Percentiles rank a stretch among this genome's conserved stretches.
phyloP scores from a whole-genome alignment of 2,113 vertebrate genomes.

The Apteryx owenii region DNA sequence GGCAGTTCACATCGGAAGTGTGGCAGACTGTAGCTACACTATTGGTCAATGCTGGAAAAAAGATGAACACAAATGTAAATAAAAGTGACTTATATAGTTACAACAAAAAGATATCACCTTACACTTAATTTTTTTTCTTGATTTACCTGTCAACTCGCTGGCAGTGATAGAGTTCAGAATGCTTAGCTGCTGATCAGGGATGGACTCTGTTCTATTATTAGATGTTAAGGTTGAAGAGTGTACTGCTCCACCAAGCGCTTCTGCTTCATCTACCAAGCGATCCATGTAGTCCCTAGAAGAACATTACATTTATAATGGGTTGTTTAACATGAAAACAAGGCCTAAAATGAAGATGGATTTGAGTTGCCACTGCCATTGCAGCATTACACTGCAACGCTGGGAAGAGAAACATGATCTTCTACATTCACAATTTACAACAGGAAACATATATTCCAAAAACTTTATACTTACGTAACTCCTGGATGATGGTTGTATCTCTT shows the following conservation, averaged over 20 bases:
- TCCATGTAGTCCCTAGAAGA: conserved; percentile 94
- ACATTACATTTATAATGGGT: not conserved
- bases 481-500: conserved; percentile 97
- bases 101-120: not conserved
- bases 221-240: conserved; percentile 88
- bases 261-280: conserved; percentile 94
- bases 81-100: not conserved
- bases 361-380: not conserved
- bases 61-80: not conserved
- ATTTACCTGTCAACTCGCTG: conserved; percentile 93
- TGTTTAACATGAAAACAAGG: not conserved
- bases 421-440: not conserved
- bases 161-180: conserved; percentile 95
- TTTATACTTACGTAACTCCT: conserved; percentile 92
- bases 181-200: conserved; percentile 91
- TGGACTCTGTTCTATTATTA: conserved; percentile 82
- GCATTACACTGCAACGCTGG: not conserved
- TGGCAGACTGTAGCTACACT: conserved; percentile 91
- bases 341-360: not conserved
- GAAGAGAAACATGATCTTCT: not conserved
- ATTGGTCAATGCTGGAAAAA: conserved; percentile 88
- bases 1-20: conserved; percentile 84
- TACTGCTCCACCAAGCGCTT: conserved; percentile 88
- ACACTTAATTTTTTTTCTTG: not conserved
- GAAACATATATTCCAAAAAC: not conserved